These are phyloP conservation scores for Balanococcus diminutus DNA, from an alignment of 2,888 invertebrate species.

Conservation along the genomic window DNA sequence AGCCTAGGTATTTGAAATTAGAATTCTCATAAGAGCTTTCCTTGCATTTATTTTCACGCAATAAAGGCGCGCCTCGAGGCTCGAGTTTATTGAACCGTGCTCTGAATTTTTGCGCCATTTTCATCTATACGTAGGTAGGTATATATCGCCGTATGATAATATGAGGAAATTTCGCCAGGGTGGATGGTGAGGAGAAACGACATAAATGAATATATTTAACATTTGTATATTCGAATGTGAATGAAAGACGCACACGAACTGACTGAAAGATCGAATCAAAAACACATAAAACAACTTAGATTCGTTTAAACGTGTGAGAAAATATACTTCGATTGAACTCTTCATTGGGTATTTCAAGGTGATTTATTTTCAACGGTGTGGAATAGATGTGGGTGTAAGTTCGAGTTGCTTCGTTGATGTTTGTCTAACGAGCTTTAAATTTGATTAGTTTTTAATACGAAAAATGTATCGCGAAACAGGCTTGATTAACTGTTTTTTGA, in stretches of 20 bases:
- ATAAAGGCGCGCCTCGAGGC: background rate
- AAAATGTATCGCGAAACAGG: background rate
- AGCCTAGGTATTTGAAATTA: background rate
- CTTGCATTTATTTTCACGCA: background rate
- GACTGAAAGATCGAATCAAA: background rate
- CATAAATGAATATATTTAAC: constrained; percentile 20
- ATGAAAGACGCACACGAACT: background rate
- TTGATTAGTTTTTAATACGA: background rate
- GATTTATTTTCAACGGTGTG: background rate
- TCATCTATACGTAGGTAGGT: background rate
- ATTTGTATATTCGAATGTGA: background rate
- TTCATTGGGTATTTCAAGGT: background rate
- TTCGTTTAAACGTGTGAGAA: background rate
- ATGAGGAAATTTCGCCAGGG: background rate
- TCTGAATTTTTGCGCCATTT: background rate
- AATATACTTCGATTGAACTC: background rate
- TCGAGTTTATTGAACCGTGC: background rate
- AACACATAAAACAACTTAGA: background rate
- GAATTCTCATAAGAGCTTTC: background rate
- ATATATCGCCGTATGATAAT: background rate
- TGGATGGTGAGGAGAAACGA: background rate
- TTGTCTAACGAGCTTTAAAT: constrained; percentile 17
- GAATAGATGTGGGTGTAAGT: no score
- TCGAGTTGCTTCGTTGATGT: background rate
- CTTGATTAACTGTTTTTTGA: constrained; percentile 11